A percentile compares a stretch with the other conserved stretches of the same genome.
Evolutionary conservation across 1,140 invertebrate genomes (phyloP).

Genomic region (Nomia melanderi): DNA sequence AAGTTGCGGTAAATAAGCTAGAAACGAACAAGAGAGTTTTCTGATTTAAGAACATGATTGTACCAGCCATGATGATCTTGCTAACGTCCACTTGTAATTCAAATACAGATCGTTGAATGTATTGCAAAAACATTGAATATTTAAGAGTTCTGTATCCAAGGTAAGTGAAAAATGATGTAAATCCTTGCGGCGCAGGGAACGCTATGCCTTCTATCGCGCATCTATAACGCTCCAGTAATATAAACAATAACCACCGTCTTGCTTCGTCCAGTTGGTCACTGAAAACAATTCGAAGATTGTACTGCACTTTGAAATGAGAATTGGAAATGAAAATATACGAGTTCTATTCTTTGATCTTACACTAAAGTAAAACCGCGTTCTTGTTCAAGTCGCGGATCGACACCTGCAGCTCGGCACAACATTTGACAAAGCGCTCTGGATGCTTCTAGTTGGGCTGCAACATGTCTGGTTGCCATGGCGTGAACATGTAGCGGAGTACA

Average conservation of each 20-base stretch:
- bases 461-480: slow-evolving; percentile 89
- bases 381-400: slow-evolving; percentile 84
- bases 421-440: slow-evolving; percentile 89
- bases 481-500: slow-evolving; percentile 88
- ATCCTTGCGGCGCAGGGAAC: slow-evolving; percentile 91
- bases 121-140: slow-evolving; percentile 89
- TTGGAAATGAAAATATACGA: background rate
- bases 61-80: slow-evolving; percentile 90
- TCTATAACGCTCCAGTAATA: slow-evolving; percentile 88
- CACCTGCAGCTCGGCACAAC: slow-evolving; percentile 85
- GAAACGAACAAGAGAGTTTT: background rate
- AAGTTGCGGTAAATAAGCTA: background rate
- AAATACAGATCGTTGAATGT: slow-evolving; percentile 90
- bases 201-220: slow-evolving; percentile 89
- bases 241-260: slow-evolving; percentile 86
- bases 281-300: slow-evolving; percentile 62
- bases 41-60: slow-evolving; percentile 44
- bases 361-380: slow-evolving; percentile 89
- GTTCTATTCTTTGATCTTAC: slow-evolving; percentile 81
- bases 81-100: slow-evolving; percentile 93
- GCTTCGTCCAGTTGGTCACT: slow-evolving; percentile 87
- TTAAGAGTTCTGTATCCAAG: slow-evolving; percentile 89
- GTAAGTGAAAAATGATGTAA: slow-evolving; percentile 92
- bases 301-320: background rate
- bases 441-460: slow-evolving; percentile 89